Conservation (phyloP, 2,797 vertebrate species). For the Clangula hyemalis region DNA sequence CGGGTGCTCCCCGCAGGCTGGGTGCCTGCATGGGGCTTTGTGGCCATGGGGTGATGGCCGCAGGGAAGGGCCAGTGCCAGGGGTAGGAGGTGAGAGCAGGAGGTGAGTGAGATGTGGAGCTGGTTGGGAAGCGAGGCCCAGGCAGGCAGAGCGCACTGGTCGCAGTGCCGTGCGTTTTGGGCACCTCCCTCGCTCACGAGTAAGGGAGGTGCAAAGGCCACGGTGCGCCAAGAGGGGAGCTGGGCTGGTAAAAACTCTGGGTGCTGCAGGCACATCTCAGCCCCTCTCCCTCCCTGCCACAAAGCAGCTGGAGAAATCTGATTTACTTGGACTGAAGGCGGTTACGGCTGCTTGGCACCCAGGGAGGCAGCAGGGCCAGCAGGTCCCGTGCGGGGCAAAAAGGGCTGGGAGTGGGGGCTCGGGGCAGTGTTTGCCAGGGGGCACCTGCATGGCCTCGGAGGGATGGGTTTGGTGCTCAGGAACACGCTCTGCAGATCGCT, state of each 20-base stretch:
- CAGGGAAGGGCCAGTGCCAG: not conserved
- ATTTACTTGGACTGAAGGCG: not conserved
- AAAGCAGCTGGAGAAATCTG: not conserved
- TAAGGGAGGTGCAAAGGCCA: not conserved
- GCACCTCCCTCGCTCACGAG: accelerated
- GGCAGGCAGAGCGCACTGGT: not conserved
- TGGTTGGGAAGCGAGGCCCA: accelerated
- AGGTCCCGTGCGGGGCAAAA: accelerated
- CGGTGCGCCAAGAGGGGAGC: not conserved
- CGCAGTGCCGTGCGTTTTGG: accelerated
- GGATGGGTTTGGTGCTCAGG: accelerated
- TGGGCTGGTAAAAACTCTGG: not conserved
- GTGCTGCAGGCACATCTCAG: not conserved
- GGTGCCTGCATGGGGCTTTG: accelerated
- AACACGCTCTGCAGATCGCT: not conserved
- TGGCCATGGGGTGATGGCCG: not conserved
- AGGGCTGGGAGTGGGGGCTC: not conserved
- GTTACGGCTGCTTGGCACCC: not conserved
- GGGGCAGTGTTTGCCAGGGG: accelerated
- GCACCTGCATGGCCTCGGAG: accelerated
- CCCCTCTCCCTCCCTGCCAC: not conserved
- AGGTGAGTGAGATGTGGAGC: accelerated
- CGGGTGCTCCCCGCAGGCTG: accelerated
- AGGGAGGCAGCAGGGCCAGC: not conserved
- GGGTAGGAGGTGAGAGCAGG: not conserved